Percentiles rank a stretch among this genome's conserved stretches.
Conservation (phyloP, 2,888 invertebrate species). For the Antheraea assamensis region DNA sequence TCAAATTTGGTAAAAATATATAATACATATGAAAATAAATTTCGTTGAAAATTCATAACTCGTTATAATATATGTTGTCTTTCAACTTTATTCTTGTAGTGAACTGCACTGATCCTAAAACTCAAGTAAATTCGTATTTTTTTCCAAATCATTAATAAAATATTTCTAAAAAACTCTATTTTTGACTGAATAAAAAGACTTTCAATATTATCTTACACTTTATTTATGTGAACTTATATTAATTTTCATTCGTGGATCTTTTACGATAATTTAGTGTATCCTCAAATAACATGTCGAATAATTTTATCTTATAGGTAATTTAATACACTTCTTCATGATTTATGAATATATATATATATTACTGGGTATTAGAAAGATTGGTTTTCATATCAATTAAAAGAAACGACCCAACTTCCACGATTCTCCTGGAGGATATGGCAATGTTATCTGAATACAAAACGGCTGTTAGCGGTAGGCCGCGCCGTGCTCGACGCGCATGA, state of each 20-base stretch:
- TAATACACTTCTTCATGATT: neutral
- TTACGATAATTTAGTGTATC: neutral
- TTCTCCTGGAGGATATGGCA: neutral
- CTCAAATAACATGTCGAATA: no score
- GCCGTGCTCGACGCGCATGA: slow-evolving; percentile 13
- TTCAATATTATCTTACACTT: neutral
- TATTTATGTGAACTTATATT: no score
- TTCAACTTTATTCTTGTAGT: no score
- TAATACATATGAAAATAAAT: no score
- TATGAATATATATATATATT: no score
- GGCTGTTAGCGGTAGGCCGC: neutral
- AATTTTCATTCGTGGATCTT: neutral
- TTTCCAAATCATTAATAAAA: neutral
- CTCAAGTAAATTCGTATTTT: neutral
- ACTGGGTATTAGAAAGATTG: no score
- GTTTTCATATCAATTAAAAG: neutral
- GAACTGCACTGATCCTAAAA: no score
- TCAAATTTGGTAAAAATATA: no score
- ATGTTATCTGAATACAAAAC: slow-evolving; percentile 3
- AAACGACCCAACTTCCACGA: neutral
- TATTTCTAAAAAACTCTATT: neutral
- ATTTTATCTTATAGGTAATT: neutral
- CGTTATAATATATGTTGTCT: no score
- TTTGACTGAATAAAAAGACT: no score
- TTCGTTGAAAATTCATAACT: no score